phyloP scores from a whole-genome alignment of 2,797 vertebrate genomes.

The Chelonia mydas region DNA sequence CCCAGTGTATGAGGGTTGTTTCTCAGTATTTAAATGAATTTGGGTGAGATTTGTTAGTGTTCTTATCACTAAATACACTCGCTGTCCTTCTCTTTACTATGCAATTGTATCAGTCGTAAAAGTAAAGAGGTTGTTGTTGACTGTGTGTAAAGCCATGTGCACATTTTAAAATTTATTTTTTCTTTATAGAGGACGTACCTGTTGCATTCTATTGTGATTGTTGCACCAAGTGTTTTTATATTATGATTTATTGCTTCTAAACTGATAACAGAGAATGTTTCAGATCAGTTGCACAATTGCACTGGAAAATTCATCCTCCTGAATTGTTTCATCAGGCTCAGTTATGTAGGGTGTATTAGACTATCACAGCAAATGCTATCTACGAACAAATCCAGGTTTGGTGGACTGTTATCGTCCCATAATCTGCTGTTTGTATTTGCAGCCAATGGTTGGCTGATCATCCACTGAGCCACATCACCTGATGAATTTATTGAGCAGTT shows the following conservation, averaged over 20 bases:
- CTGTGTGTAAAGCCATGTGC: neutral
- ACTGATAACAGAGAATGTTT: neutral
- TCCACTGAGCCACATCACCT: accelerated
- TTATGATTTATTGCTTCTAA: neutral
- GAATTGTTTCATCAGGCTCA: accelerated
- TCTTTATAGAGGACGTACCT: neutral
- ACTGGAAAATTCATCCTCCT: neutral
- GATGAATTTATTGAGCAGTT: neutral
- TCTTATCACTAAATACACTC: no score
- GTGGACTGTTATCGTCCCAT: accelerated
- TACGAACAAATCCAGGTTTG: accelerated
- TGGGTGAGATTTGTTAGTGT: neutral
- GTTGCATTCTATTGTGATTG: neutral
- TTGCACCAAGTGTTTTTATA: neutral
- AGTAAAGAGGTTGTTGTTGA: accelerated
- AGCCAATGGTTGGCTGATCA: neutral
- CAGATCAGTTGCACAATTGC: accelerated
- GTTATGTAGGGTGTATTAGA: neutral
- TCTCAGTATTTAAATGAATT: neutral
- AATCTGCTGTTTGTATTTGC: neutral
- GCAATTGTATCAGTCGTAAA: neutral
- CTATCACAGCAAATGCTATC: neutral
- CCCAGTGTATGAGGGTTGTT: neutral
- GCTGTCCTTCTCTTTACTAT: neutral
- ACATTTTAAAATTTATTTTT: neutral